phyloP scores from a whole-genome alignment of 2,113 vertebrate genomes.

The Pionites leucogaster region DNA sequence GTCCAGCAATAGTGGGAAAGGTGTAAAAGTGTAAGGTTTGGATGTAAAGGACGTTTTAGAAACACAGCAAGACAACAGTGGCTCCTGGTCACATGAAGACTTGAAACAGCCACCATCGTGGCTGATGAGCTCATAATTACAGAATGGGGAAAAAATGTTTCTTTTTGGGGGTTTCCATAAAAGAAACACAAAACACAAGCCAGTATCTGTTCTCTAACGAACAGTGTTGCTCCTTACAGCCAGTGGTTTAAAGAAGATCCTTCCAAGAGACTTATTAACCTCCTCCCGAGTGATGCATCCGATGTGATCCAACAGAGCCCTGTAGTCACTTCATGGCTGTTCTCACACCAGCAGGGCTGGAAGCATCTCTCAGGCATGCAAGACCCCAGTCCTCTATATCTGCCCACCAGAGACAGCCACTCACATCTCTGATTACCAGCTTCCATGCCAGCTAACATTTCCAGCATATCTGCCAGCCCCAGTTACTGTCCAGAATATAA shows the following conservation, averaged over 20 bases:
- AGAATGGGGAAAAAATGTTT: not conserved
- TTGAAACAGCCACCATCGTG: not conserved
- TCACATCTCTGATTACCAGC: not conserved
- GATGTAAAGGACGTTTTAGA: not conserved
- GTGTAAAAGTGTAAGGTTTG: not conserved
- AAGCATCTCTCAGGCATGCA: not conserved
- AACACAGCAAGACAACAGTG: not conserved
- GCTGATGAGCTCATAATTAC: conserved; percentile 9
- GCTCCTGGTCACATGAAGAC: not conserved
- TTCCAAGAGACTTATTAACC: not conserved
- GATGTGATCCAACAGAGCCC: rapidly evolving
- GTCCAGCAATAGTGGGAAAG: not conserved
- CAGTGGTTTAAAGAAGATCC: not conserved
- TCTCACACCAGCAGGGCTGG: rapidly evolving
- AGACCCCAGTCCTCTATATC: not conserved
- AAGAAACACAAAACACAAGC: not conserved
- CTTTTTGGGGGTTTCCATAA: conserved; percentile 16
- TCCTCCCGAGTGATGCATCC: rapidly evolving
- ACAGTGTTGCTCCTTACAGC: not conserved
- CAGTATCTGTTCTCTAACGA: not conserved
- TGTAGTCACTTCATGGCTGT: not conserved
- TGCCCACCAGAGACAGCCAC: not conserved
- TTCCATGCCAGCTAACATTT: not conserved
- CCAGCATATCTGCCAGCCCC: not conserved
- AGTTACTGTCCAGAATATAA: not conserved